Evolutionary conservation across 2,797 vertebrate species (phyloP).

Genomic region (Thripadectes ignobilis): DNA sequence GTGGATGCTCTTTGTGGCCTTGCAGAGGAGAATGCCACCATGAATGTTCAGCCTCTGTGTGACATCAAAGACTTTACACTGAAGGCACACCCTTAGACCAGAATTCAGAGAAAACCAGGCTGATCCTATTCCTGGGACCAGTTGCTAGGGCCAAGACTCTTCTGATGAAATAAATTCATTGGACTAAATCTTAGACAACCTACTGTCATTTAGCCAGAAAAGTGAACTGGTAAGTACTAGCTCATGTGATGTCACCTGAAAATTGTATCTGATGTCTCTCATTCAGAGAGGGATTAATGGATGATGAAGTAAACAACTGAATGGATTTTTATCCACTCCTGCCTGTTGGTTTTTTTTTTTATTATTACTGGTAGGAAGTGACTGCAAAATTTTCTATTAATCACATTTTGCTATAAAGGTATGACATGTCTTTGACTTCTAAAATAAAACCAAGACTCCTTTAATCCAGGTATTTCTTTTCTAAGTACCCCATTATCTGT

Average conservation of each 20-base stretch:
- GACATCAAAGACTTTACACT: neutral
- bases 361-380: neutral
- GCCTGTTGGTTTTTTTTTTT: neutral
- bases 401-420: constrained; percentile 7
- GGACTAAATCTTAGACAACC: neutral
- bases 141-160: neutral
- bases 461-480: constrained; percentile 22
- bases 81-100: neutral
- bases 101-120: neutral
- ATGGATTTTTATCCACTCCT: neutral
- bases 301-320: neutral
- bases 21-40: rapidly evolving
- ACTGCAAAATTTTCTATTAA: constrained; percentile 17
- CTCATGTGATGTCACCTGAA: neutral
- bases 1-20: neutral
- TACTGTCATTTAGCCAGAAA: neutral
- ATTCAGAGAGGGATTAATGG: neutral
- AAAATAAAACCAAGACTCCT: constrained; percentile 19
- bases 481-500: constrained; percentile 9
- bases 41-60: neutral
- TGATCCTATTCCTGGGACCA: neutral
- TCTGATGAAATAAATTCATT: neutral
- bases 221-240: neutral
- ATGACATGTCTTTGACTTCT: constrained; percentile 2
- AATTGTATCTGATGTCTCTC: neutral